Base-by-base conservation (phyloP, 1,140 invertebrate species). In the Wasmannia auropunctata region DNA sequence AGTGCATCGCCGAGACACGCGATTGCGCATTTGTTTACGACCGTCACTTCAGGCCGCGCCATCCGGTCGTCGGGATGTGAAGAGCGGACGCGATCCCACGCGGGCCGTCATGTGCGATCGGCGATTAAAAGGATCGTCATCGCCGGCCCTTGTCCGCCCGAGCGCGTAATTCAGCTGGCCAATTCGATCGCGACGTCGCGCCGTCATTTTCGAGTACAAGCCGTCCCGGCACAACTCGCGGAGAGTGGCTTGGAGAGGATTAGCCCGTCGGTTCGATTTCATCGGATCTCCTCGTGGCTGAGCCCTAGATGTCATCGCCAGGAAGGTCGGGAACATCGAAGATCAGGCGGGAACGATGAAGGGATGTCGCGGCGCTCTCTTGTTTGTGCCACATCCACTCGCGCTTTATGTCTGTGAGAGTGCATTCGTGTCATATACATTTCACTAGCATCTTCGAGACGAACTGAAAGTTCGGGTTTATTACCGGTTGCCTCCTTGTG, bases 21-120 rank as follows among this genome's bases (percentile, higher is more conserved):
- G 79, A 92, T 91, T 93, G 93, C 86, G 88, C 93, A 93, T 93
- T 94, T 93, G 80, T n/a, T n/a, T 90, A 91, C 91, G 75, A 65
- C 74, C 81, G 79, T 86, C 85, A 92, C 91, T 93, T 90, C 56
- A 63, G 80, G 75, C 79, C 70, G 90, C 88, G 91, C 74, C 90
- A 91, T 93, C 90, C 91, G 91, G 89, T 11, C 58, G 22, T 43
- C 37, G 54, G 22, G 25, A 63, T 70, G n/a, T n/a, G 65, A 69
- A 58, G 62, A 77, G 58, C 28, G 25, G 19, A 74, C 56, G 56
- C 28, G 63, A 19, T 89, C 74, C 85, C 87, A 90, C 77, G 88
- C 87, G 65, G 51, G 25, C 58, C 67, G 14, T 51, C 86, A 19
- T 75, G 40, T n/a, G 22, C 54, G 74, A 77, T 77, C 31, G 51